phyloP scores from a whole-genome alignment of 2,888 invertebrate species.

The Siphlonurus alternatus region DNA sequence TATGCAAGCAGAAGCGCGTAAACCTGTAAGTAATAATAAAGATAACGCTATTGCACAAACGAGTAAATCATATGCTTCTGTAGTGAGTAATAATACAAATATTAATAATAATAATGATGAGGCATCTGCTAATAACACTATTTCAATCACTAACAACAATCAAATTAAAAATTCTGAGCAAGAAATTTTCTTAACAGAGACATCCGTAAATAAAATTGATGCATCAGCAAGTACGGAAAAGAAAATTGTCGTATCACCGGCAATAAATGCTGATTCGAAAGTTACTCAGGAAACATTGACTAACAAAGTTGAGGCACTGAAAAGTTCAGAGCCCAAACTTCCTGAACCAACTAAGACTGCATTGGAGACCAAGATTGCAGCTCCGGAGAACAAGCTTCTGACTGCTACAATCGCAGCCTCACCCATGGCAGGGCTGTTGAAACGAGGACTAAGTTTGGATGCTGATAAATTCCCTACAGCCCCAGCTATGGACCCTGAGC shows the following conservation, averaged over 20 bases:
- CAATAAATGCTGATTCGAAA: too few species aligned
- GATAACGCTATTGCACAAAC: slow-evolving; percentile 9
- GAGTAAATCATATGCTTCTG: neutral
- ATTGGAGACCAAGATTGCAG: neutral
- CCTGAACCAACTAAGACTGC: too few species aligned
- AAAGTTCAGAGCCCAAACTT: too few species aligned
- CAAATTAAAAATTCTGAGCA: neutral
- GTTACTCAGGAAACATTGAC: too few species aligned
- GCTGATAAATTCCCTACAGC: neutral
- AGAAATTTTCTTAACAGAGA: neutral
- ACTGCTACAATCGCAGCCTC: neutral
- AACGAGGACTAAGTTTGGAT: neutral
- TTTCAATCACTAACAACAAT: neutral
- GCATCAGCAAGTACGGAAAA: neutral
- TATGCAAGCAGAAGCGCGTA: neutral
- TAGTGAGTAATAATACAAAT: neutral
- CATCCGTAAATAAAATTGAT: neutral
- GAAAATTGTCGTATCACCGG: too few species aligned
- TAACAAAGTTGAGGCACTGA: too few species aligned
- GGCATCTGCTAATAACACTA: neutral
- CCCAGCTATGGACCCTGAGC: neutral
- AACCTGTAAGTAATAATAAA: neutral
- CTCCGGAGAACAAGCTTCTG: neutral
- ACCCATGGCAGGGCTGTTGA: neutral
- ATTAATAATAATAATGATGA: neutral